Conservation (phyloP, 2,888 invertebrate species). For the Ceramica pisi region DNA sequence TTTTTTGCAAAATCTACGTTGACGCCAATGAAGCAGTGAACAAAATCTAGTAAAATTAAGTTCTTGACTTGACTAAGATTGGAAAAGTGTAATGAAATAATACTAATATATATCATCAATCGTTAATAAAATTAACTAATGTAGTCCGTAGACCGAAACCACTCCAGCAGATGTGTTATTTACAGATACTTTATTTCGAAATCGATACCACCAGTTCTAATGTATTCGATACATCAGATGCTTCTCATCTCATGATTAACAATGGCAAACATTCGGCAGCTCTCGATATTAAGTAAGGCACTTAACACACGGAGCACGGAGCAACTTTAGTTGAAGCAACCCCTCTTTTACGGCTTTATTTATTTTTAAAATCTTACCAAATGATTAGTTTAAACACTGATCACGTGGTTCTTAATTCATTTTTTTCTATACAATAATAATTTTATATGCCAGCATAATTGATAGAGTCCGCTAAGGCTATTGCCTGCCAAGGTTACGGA, state of each 20-base stretch:
- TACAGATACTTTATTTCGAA: conserved; percentile 33
- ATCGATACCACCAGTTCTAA: conserved; percentile 18
- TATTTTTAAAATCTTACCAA: too few relatives aligned
- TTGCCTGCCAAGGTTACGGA: too few relatives aligned
- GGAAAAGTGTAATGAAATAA: not conserved
- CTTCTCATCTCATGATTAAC: conserved; percentile 44
- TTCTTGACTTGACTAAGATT: not conserved
- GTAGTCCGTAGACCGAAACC: conserved; percentile 19
- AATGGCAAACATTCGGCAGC: conserved; percentile 23
- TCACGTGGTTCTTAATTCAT: too few relatives aligned
- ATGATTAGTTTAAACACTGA: too few relatives aligned
- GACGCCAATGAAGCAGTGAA: too few relatives aligned
- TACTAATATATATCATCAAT: not conserved
- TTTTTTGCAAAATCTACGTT: too few relatives aligned
- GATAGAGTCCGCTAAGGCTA: too few relatives aligned
- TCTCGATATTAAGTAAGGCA: conserved; percentile 31
- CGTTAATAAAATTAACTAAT: conserved; percentile 16
- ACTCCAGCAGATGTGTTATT: conserved; percentile 29
- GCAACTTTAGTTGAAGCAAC: not conserved
- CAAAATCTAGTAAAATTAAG: too few relatives aligned
- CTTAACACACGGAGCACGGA: not conserved
- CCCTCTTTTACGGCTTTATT: too few relatives aligned
- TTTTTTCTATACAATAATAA: too few relatives aligned
- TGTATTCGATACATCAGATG: conserved; percentile 19
- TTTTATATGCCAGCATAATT: too few relatives aligned